These are phyloP conservation scores for Drosophila nigritarsus DNA, from an alignment of 2,888 invertebrate species.

Conservation along the genomic window DNA sequence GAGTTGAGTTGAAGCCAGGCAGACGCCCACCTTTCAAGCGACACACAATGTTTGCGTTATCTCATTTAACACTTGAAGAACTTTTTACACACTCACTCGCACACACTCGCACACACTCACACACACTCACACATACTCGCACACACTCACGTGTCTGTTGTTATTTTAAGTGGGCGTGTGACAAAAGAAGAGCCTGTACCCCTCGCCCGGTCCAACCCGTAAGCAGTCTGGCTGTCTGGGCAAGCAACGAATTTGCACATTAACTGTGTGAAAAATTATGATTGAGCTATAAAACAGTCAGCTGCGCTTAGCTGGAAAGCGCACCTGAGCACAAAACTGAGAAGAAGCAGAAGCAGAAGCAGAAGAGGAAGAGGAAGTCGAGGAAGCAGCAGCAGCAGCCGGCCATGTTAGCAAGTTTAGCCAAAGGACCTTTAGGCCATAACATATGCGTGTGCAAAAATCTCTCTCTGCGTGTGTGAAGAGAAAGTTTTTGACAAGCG, in stretches of 20 bases:
- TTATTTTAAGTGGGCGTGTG: conserved; percentile 30
- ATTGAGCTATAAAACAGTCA: conserved; percentile 82
- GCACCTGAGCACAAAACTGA: conserved; percentile 31
- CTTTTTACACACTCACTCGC: conserved; percentile 50
- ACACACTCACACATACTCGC: background rate
- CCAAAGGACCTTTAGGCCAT: conserved; percentile 17
- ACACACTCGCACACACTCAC: conserved; percentile 17
- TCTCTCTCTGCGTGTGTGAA: conserved; percentile 3
- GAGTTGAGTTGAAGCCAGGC: background rate
- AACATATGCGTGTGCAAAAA: conserved; percentile 20
- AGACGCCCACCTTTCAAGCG: conserved; percentile 19
- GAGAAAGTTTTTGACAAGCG: conserved; percentile 46
- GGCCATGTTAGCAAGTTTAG: conserved; percentile 36
- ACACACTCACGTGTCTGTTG: conserved; percentile 26
- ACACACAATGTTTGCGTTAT: conserved; percentile 69
- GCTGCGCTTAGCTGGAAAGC: conserved; percentile 53
- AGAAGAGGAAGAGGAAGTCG: background rate
- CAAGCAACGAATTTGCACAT: conserved; percentile 74
- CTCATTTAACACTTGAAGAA: conserved; percentile 80
- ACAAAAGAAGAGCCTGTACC: conserved; percentile 7
- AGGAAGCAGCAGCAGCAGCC: background rate
- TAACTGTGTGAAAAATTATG: conserved; percentile 81
- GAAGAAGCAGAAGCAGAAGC: background rate
- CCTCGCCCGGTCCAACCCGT: background rate
- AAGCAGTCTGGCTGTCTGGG: background rate